Conservation (phyloP, 1,140 invertebrate genomes). For the Ceratina calcarata region DNA sequence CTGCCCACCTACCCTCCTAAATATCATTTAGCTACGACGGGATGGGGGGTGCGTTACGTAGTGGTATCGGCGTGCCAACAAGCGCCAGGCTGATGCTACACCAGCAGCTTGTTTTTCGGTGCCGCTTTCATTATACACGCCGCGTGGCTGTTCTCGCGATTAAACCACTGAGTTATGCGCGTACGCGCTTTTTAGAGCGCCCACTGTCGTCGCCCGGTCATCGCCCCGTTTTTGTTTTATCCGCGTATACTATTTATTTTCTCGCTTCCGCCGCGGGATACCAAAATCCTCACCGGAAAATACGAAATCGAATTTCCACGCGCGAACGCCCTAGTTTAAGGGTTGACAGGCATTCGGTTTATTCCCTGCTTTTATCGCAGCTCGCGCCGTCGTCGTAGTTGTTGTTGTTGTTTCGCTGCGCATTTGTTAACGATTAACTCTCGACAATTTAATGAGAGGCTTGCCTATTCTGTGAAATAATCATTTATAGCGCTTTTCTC, state of each 20-base stretch:
- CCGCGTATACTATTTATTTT: constrained; percentile 30
- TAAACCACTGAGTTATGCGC: constrained; percentile 77
- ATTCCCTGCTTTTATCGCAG: not conserved
- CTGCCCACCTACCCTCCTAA: constrained; percentile 51
- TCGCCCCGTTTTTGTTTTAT: constrained; percentile 40
- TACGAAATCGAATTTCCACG: constrained; percentile 28
- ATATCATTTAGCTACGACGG: constrained; percentile 35
- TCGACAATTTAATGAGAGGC: too few species aligned
- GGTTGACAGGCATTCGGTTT: not conserved
- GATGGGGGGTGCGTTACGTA: constrained; percentile 44
- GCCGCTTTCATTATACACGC: constrained; percentile 75
- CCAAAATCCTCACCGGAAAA: constrained; percentile 18
- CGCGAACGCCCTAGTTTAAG: not conserved
- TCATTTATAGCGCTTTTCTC: too few species aligned
- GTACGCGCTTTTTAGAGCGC: constrained; percentile 73
- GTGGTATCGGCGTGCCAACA: constrained; percentile 53
- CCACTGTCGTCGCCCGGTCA: constrained; percentile 53
- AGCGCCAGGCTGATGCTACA: constrained; percentile 28
- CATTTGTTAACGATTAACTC: too few species aligned
- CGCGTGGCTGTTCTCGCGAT: constrained; percentile 70
- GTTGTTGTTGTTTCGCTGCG: too few species aligned
- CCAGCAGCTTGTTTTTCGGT: constrained; percentile 75
- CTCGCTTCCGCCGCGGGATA: constrained; percentile 28
- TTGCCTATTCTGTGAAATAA: too few species aligned
- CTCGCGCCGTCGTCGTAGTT: too few species aligned